Conservation (phyloP, 2,113 vertebrate genomes). For the Gobius niger region DNA sequence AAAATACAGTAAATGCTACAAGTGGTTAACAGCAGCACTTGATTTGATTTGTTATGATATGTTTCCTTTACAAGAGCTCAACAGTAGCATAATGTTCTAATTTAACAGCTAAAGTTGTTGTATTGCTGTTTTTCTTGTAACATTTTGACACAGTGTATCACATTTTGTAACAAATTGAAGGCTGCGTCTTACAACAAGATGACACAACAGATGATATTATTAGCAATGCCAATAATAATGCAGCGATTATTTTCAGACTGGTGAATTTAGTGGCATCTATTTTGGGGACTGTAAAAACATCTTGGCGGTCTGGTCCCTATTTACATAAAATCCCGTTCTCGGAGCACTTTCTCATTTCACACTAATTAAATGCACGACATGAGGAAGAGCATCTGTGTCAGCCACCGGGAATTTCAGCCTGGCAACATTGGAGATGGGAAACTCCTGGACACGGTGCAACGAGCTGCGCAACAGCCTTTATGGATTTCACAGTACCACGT, state of each 20-base stretch:
- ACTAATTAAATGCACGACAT: conserved; percentile 50
- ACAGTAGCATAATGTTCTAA: too few species aligned
- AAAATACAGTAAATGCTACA: too few species aligned
- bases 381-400: conserved; percentile 53
- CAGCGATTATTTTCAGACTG: background rate
- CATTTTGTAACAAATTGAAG: too few species aligned
- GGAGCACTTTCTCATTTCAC: conserved; percentile 41
- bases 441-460: conserved; percentile 31
- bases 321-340: conserved; percentile 27
- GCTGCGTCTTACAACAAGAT: too few species aligned
- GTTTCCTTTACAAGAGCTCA: too few species aligned
- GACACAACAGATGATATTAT: too few species aligned
- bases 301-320: conserved; percentile 11
- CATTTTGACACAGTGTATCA: background rate
- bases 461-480: conserved; percentile 36
- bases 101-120: too few species aligned
- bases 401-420: conserved; percentile 42
- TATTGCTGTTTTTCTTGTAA: too few species aligned
- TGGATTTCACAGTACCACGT: conserved; percentile 32
- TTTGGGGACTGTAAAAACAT: background rate
- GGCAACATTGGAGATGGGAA: conserved; percentile 29
- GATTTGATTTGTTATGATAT: too few species aligned
- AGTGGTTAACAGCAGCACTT: too few species aligned
- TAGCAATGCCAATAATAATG: too few species aligned
- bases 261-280: background rate